Base-by-base conservation (phyloP, 2,888 invertebrate genomes). In the Hemicrepidius hirtus region DNA sequence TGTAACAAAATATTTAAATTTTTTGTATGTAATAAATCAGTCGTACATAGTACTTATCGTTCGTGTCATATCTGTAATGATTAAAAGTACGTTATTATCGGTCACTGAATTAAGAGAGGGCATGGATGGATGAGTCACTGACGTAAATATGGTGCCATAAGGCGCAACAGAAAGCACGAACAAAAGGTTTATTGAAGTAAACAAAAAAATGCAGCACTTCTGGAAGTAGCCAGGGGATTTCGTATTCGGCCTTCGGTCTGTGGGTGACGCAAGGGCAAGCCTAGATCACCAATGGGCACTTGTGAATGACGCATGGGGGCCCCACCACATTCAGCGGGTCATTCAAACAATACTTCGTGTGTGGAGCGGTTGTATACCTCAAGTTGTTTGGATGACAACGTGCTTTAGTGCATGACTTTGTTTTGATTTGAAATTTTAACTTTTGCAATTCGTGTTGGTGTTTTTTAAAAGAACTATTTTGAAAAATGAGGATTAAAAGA, bases 401-500 rank as follows among this genome's bases (percentile, higher is more conserved):
- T 69, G 69, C 16, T 69, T 32, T 50, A 60, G 67, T 49, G 67
- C 41, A 67, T 41, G 46, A 44, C 32, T 53, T 50, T 41, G 60
- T 60, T 68, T 57, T 68, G 68, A 16, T 41, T 60, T 41, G 44
- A 6, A 18, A 44, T 18, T 44, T 24, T 35, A 13, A 59, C 18
- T 68, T n/a, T 59, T 60, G 60, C 60, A 35, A 50, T 59, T 68
- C 24, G 35, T 49, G 16, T n/a, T n/a, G n/a, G n/a, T n/a, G n/a
- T n/a, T n/a, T n/a, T n/a, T n/a, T n/a, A n/a, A n/a, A n/a, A n/a
- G n/a, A n/a, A n/a, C n/a, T n/a, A n/a, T n/a, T n/a, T n/a, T n/a
- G n/a, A n/a, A 63, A 66, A 50, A 91, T 91, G 91, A 89, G 91
- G 87, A 89, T 91, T 83, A 92, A 91, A 87, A 88, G 91, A 85